Evolutionary conservation across 2,113 vertebrate species (phyloP), one percentile per base, ranked within the genome.

Genomic region (Sceloporus undulatus): DNA sequence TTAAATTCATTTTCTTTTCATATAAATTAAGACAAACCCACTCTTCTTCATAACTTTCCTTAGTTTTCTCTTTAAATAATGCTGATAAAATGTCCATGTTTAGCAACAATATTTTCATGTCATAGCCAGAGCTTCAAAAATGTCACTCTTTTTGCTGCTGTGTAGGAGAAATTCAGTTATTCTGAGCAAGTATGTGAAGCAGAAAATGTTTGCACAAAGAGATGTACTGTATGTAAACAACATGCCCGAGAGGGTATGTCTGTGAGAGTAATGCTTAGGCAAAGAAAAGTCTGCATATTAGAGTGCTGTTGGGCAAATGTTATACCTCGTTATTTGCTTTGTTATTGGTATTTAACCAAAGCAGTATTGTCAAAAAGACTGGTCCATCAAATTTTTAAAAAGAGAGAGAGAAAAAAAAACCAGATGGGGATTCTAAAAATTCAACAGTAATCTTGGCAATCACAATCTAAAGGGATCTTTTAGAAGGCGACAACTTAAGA

Each of bases 181-280:
- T n/a, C 21, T 73, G 91, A 93, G 86, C 74, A 83, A 66, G n/a
- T 87, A 79, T 89, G 87, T 89, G 91, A 94, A 93, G 68, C 71
- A 56, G 83, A 86, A 91, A 93, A 74, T 81, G 82, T 77, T 90
- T 40, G 23, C 68, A 89, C 91, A 88, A 89, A 74, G 91, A 93
- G 78, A 74, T 42, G 29, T 29, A 9, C 9, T 42, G 29, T 29
- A 9, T 29, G 9, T 27, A 11, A 29, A 8, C 11, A 62, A 18
- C 59, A 62, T 62, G 2, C 59, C 18, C 59, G 16, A 62, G 59
- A 16, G 65, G 71, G 34, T 82, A 79, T 54, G 16, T 11, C 5
- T 84, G 48, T 84, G 70, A n/a, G 79, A 38, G 54, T 1, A 27
- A 40, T 42, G 27, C 21, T 78, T 70, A 79, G 70, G 54, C 19